Evolutionary conservation across 2,888 invertebrate genomes (phyloP), one percentile per base, ranked within the genome.

Genomic region (Drosophila emarginata): DNA sequence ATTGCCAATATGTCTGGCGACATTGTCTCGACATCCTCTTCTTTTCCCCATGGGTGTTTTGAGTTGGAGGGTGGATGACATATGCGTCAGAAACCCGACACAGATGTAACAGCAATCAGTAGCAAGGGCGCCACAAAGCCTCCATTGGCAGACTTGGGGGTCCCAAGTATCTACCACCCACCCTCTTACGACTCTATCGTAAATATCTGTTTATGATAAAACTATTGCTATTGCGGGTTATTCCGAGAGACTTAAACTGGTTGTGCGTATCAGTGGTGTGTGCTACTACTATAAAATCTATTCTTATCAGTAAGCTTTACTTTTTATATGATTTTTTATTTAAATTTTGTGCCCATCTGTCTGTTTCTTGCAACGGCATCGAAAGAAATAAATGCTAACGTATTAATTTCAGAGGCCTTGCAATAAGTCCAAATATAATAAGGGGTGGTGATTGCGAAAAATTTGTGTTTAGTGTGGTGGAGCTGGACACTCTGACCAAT

Each of bases 1-100:
- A 76, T 74, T 64, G 76, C 72, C 74, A 76, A 74, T 76, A 72
- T 76, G 76, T 74, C 74, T 74, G 76, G 72, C 66, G 76, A 74
- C 72, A 57, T 72, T 59, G 62, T 39, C 61, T 52, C 18, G 11
- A 2, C 45, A 15, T 21, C 21, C 11, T 45, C 14, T 4, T 14
- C 21, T 21, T 18, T 45, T 67, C 70, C 62, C 52, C 39, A 56
- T 54, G 59, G 32, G 37, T 32, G 50, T 18, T 37, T 28, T 40
- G 39, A 32, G 32, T 4, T 32, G 52, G 45, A 68, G 67, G 52
- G 62, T 68, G 72, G 39, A 62, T 64, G 64, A 72, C 76, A 76
- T 77, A 77, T 72, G 76, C 67, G 64, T 45, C 67, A 63, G 37
- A 26, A 37, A 26, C 56, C 45, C 11, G 18, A 37, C 45, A 18